Evolutionary conservation across 1,140 invertebrate genomes (phyloP).

Genomic region (Magallana gigas): DNA sequence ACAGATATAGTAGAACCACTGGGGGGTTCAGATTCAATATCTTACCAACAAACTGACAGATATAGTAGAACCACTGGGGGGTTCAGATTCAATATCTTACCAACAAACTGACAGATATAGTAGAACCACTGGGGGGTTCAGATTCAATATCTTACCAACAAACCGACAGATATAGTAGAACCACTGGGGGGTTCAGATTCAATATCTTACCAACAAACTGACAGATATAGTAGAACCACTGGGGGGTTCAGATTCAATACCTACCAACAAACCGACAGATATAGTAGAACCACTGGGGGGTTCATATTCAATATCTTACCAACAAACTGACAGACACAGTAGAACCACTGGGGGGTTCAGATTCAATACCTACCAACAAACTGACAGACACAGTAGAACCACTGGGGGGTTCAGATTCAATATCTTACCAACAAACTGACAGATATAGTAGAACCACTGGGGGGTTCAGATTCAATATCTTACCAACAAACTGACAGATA

Average conservation of each 20-base stretch:
- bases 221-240: background rate
- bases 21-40: background rate
- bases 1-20: background rate
- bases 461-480: background rate
- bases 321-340: no score
- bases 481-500: no score
- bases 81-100: background rate
- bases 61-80: background rate
- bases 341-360: background rate
- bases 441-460: background rate
- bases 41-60: no score
- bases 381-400: no score
- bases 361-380: background rate
- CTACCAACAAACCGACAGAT: no score
- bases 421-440: no score
- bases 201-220: background rate
- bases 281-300: background rate
- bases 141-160: background rate
- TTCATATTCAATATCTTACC: background rate
- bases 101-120: no score
- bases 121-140: background rate
- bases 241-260: background rate
- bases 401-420: background rate
- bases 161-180: no score
- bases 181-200: background rate